These are phyloP conservation scores for Ommatoiulus sabulosus DNA, from an alignment of 2,888 invertebrate genomes.

Conservation along the genomic window DNA sequence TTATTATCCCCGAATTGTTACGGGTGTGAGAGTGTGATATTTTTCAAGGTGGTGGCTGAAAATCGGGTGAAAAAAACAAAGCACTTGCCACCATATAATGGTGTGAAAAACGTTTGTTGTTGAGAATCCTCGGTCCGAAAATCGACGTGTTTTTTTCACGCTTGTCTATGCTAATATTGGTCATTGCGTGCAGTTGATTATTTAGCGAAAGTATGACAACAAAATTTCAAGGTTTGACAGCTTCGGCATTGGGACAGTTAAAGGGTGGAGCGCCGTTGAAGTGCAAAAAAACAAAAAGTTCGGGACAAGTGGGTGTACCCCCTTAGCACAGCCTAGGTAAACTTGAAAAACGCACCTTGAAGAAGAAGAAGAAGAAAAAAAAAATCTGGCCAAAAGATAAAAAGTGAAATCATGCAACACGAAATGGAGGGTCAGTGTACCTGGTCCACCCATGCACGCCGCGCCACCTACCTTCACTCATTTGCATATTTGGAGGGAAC, in stretches of 20 bases:
- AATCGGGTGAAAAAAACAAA: background rate
- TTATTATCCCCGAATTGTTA: background rate
- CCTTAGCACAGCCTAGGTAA: background rate
- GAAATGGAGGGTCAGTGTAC: conserved; percentile 36
- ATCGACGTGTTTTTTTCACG: background rate
- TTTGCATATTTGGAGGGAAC: conserved; percentile 36
- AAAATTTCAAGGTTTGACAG: conserved; percentile 15
- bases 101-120: background rate
- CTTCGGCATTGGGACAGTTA: conserved; percentile 31
- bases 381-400: conserved; percentile 18
- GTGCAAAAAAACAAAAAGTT: background rate
- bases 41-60: background rate
- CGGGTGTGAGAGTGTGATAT: background rate
- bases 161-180: conserved; percentile 26
- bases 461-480: conserved; percentile 2
- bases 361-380: too few relatives aligned
- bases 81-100: background rate
- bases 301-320: conserved; percentile 18
- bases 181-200: background rate
- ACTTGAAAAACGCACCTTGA: conserved; percentile 23
- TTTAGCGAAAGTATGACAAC: conserved; percentile 40
- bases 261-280: background rate
- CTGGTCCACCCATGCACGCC: background rate
- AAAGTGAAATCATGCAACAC: conserved; percentile 43
- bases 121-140: background rate